Evolutionary conservation across 2,888 invertebrate species (phyloP).

Genomic region (Cheiracanthium punctorium): DNA sequence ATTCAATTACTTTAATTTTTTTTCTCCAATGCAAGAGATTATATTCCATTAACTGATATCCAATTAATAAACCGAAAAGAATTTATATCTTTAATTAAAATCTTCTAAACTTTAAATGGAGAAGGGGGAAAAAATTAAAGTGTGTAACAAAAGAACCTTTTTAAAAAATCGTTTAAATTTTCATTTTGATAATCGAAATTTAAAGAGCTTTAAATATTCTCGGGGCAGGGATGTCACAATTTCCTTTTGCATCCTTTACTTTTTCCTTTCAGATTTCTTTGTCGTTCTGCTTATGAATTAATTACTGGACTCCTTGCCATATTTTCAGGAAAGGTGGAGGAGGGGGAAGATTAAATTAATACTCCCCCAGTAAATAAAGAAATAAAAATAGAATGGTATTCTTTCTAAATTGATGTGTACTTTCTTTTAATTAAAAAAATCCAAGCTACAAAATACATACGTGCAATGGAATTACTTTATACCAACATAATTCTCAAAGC

Average conservation of each 20-base stretch:
- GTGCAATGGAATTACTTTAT: too few species aligned
- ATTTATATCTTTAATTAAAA: conserved; percentile 1
- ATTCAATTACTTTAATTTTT: too few species aligned
- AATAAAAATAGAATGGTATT: background rate
- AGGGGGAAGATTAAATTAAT: background rate
- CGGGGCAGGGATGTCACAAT: background rate
- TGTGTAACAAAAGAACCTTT: background rate
- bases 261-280: background rate
- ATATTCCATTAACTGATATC: background rate
- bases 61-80: conserved; percentile 2
- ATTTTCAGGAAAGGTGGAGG: too few species aligned
- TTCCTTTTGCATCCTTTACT: background rate
- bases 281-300: too few species aligned
- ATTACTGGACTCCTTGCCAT: too few species aligned
- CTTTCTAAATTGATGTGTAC: background rate
- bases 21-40: background rate
- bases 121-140: background rate
- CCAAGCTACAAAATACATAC: too few species aligned
- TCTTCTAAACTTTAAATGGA: background rate
- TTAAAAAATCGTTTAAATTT: conserved; percentile 59
- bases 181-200: conserved; percentile 18
- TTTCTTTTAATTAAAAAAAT: too few species aligned
- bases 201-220: conserved; percentile 5
- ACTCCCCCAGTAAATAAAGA: background rate
- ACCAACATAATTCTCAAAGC: too few species aligned